Evolutionary conservation across 2,888 invertebrate genomes (phyloP).

Genomic region (Tiliacea citrago): DNA sequence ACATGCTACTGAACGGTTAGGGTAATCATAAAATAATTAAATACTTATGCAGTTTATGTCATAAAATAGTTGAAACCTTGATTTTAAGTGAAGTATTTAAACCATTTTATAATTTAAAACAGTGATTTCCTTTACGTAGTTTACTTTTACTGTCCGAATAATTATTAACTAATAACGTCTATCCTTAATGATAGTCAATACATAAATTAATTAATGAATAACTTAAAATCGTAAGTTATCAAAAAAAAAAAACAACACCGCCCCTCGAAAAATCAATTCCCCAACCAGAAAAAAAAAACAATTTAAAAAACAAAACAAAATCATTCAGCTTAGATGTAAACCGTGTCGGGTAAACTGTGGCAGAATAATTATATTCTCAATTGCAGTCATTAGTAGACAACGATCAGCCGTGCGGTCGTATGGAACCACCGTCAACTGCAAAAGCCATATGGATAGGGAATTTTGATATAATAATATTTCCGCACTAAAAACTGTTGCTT

Average conservation of each 20-base stretch:
- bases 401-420: conserved; percentile 63
- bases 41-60: not conserved
- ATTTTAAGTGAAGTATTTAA: not conserved
- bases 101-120: not conserved
- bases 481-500: conserved; percentile 52
- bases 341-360: conserved; percentile 65
- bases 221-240: not conserved
- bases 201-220: not conserved
- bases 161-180: not conserved
- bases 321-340: conserved; percentile 59
- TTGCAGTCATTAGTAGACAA: conserved; percentile 73
- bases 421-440: conserved; percentile 51
- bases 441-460: conserved; percentile 18
- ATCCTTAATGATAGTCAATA: not conserved
- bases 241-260: not conserved
- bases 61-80: not conserved
- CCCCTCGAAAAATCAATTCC: not conserved
- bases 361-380: conserved; percentile 68
- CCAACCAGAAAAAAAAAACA: not conserved
- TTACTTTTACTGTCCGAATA: no score
- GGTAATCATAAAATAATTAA: not conserved
- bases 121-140: no score
- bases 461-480: conserved; percentile 54
- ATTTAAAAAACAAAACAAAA: conserved; percentile 30
- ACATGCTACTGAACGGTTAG: no score